Conservation (phyloP, 2,797 vertebrate genomes). For the Channallabes apus region DNA sequence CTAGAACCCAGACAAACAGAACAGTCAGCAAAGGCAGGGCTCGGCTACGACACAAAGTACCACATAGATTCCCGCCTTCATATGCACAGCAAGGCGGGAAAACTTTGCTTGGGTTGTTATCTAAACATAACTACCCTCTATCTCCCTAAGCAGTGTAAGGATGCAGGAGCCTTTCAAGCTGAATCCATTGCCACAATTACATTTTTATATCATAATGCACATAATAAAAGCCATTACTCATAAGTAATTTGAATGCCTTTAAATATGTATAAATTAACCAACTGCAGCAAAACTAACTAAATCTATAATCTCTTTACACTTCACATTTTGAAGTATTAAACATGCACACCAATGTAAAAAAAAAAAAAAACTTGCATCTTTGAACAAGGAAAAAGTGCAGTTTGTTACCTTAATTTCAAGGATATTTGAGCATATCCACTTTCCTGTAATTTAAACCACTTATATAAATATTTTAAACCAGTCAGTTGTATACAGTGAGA, state of each 20-base stretch:
- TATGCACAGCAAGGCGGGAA: background rate
- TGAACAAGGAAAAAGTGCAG: too few relatives aligned
- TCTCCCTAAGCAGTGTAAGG: background rate
- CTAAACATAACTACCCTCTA: background rate
- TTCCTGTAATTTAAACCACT: too few relatives aligned
- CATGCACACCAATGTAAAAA: background rate
- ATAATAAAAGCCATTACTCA: background rate
- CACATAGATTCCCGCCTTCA: background rate
- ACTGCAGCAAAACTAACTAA: background rate
- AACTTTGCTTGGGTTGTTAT: slow-evolving; percentile 2
- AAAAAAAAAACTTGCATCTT: background rate
- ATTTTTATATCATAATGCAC: background rate
- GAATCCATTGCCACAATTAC: background rate
- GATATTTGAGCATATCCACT: background rate
- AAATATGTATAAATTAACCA: background rate
- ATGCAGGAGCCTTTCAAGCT: background rate
- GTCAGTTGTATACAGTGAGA: background rate
- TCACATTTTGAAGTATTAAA: background rate
- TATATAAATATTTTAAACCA: background rate
- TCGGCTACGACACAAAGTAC: background rate
- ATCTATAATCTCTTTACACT: background rate
- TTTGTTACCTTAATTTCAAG: background rate
- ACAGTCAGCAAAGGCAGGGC: slow-evolving; percentile 10
- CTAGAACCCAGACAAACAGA: slow-evolving; percentile 15
- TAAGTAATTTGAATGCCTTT: too few relatives aligned